Base-by-base conservation (phyloP, 2,888 invertebrate genomes). In the Heteromurus nitidus region DNA sequence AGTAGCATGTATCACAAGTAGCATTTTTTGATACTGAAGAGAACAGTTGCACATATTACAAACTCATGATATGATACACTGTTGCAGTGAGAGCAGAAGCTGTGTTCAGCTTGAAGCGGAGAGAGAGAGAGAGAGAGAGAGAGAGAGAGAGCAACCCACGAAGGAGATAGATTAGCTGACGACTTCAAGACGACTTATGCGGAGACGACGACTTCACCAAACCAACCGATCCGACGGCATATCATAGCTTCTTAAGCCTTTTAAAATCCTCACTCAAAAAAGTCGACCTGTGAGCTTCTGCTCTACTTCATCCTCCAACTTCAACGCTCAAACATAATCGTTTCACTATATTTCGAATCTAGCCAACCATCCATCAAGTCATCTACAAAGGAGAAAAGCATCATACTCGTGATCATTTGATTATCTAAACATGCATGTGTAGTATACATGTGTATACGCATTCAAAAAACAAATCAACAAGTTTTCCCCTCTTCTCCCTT, bases 101-200 rank as follows among this genome's bases (percentile, higher is more conserved):
- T 18, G 18, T 18, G 20, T 50, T 36, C 13, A 42, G 31, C 36
- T 67, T 55, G 67, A 58, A 67, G 53, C 67, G 18, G 36, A 67
- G n/a, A n/a, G n/a, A n/a, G n/a, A n/a, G n/a, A n/a, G n/a, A n/a
- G n/a, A n/a, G n/a, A 75, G 26, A 55, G 58, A 65, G 22, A 53
- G 22, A 28, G 42, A 28, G 31, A 60, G 36, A 50, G 53, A 26
- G 18, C 67, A 76, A 68, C 64, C 77, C 69, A 76, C 69, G 50
- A 69, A 47, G 44, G 24, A 76, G 77, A 77, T 76, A 62, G 69
- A 77, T 77, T 77, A 77, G 68, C 69, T 69, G 77, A 77, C 62
- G 77, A 77, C 77, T 69, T 75, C 55, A 75, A 75, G 77, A 76
- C 76, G 62, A 64, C 74, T 26, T 31, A 42, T n/a, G n/a, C 47